Evolutionary conservation across 2,888 invertebrate genomes (phyloP).

Genomic region (Plusia festucae): DNA sequence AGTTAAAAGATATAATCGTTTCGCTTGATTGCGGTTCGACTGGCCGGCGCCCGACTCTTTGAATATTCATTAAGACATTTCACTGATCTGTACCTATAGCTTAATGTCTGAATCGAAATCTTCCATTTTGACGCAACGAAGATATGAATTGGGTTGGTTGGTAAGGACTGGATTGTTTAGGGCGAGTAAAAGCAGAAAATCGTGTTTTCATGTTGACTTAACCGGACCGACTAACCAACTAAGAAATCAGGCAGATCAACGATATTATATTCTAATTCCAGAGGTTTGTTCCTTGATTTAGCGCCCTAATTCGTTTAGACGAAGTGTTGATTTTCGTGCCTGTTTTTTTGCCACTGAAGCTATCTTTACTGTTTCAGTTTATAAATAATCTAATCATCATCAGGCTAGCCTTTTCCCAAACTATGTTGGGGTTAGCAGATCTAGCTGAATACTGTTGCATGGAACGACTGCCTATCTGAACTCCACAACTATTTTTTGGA

Average conservation of each 20-base stretch:
- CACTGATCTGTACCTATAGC: constrained; percentile 33
- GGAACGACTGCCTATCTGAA: too few species aligned
- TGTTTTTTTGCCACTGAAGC: too few species aligned
- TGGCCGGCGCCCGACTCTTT: constrained; percentile 45
- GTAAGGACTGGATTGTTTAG: not conserved
- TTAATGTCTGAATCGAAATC: constrained; percentile 25
- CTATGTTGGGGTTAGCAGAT: too few species aligned
- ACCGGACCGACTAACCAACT: not conserved
- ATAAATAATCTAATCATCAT: too few species aligned
- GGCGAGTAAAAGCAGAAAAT: not conserved
- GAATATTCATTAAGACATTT: constrained; percentile 59
- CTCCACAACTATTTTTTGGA: too few species aligned
- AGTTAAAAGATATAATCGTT: constrained; percentile 22
- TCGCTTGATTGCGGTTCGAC: constrained; percentile 41
- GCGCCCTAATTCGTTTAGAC: too few species aligned
- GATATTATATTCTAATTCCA: too few species aligned
- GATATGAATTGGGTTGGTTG: not conserved
- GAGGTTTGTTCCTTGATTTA: too few species aligned
- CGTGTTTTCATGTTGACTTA: not conserved
- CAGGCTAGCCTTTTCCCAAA: too few species aligned
- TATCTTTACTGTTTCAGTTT: too few species aligned
- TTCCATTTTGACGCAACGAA: constrained; percentile 20
- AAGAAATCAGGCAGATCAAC: not conserved
- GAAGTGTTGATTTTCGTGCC: too few species aligned
- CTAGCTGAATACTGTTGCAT: too few species aligned